Percentiles rank a stretch among this genome's conserved stretches.
phyloP scores from a whole-genome alignment of 1,140 invertebrate genomes.

The Calosoma granatense region DNA sequence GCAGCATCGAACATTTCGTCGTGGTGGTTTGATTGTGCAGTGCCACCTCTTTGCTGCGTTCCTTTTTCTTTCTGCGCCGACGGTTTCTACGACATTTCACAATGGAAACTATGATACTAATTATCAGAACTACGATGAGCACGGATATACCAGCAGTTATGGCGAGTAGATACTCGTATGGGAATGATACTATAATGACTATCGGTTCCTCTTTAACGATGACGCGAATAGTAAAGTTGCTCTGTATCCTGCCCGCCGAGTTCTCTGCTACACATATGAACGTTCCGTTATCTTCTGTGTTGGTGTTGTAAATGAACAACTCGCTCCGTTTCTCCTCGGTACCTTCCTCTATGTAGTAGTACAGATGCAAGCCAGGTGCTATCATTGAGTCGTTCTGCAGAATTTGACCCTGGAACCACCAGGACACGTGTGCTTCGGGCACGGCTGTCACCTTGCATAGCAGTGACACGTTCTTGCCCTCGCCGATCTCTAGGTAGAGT shows the following conservation, averaged over 20 bases:
- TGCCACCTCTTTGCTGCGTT: conserved; percentile 31
- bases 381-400: conserved; percentile 58
- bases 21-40: conserved; percentile 26
- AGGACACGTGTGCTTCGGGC: conserved; percentile 65
- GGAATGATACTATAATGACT: conserved; percentile 48
- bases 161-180: conserved; percentile 55
- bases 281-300: conserved; percentile 65
- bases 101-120: conserved; percentile 48
- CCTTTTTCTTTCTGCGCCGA: conserved; percentile 27
- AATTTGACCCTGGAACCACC: conserved; percentile 68
- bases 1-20: conserved; percentile 22
- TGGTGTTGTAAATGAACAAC: conserved; percentile 63
- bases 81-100: conserved; percentile 45
- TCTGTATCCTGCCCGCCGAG: conserved; percentile 58
- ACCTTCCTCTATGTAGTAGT: conserved; percentile 58
- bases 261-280: conserved; percentile 76
- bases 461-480: conserved; percentile 69
- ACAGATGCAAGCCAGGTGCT: conserved; percentile 49
- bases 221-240: conserved; percentile 67
- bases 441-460: conserved; percentile 66
- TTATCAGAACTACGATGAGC: conserved; percentile 48
- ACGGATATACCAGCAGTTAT: conserved; percentile 43
- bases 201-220: conserved; percentile 59
- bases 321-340: conserved; percentile 61
- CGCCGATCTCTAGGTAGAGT: conserved; percentile 61